These are phyloP conservation scores for Ptilorrhoa leucosticta DNA, from an alignment of 2,113 vertebrate species.

Conservation along the genomic window DNA sequence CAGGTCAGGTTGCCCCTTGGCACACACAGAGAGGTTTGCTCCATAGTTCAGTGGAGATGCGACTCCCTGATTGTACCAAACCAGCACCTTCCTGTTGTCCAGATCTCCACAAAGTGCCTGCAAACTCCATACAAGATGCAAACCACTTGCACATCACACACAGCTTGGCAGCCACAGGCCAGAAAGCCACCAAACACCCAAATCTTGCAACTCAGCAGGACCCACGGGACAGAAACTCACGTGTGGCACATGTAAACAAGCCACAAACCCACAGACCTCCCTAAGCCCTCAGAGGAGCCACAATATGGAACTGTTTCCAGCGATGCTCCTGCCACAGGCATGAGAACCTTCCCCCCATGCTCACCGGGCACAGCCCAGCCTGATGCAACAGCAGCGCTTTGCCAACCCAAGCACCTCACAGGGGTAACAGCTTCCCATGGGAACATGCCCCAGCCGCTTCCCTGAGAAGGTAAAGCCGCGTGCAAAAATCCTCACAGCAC, in stretches of 20 bases:
- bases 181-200: neutral
- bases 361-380: neutral
- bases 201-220: neutral
- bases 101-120: neutral
- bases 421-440: neutral
- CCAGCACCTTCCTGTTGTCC: neutral
- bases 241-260: neutral
- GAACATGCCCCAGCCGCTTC: neutral
- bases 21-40: neutral
- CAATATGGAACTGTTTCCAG: neutral
- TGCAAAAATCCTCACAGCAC: neutral
- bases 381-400: neutral
- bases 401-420: slow-evolving; percentile 8
- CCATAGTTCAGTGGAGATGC: neutral
- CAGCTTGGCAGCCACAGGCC: neutral
- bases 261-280: neutral
- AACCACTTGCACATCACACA: neutral
- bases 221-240: neutral
- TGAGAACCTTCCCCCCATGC: fast-evolving
- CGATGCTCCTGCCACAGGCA: neutral
- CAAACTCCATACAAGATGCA: neutral
- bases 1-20: neutral
- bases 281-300: neutral
- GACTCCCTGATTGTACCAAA: neutral
- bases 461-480: neutral